Evolutionary conservation across 1,140 invertebrate genomes (phyloP), one percentile per base, ranked within the genome.

Genomic region (Brachystomella parvula): DNA sequence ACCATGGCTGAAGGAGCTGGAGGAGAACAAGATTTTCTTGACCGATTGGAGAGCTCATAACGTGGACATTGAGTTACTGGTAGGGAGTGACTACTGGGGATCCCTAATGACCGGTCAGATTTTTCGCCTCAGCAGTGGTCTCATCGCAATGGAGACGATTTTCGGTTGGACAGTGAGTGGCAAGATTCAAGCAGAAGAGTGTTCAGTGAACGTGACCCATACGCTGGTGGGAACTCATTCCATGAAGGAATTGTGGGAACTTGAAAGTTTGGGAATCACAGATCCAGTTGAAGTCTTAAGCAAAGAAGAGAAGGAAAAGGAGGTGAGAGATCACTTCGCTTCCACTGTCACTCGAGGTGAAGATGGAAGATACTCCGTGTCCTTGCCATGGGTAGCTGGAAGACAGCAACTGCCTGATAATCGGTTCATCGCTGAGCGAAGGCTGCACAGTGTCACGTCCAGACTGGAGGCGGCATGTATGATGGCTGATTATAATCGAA

Each of bases 131-230:
- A 17, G 19, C 0, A 47, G 58, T 69, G 72, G 75, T 3, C 31
- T 71, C 3, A 68, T 60, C 0, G 76, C 75, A 0, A 65, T 75
- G 0, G 74, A 77, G 47, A 76, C 75, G 2, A 47, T 12, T 9
- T 58, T 77, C 0, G 75, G 76, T 19, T 78, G 75, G 76, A 74
- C 73, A 0, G 0, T 77, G 1, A 74, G 75, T 53, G 75, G 76
- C 39, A 44, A 44, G n/a, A 44, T 9, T 44, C 39, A n/a, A n/a
- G n/a, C n/a, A n/a, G 9, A 9, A 44, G 21, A 28, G 21, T 9
- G 29, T 9, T 24, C 59, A 3, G 29, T 39, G 26, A 63, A 58
- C 12, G 67, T 69, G 3, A 64, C 66, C n/a, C n/a, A n/a, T n/a
- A n/a, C 75, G 66, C 70, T 75, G 29, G 35, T 67, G 0, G 60